phyloP scores from a whole-genome alignment of 2,888 invertebrate genomes.

The Stegana nigrithorax region DNA sequence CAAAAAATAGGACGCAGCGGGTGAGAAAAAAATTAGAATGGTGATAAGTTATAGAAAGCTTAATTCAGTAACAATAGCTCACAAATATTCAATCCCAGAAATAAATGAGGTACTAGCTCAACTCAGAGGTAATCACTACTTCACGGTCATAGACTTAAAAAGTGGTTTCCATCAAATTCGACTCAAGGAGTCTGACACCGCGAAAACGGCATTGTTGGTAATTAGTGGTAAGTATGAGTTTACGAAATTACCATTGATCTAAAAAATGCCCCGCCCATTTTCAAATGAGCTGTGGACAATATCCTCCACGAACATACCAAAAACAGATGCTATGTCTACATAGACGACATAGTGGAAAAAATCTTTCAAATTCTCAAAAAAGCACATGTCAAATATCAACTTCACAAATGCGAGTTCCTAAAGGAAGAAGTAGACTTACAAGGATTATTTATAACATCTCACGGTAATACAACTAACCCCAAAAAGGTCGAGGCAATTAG shows the following conservation, averaged over 20 bases:
- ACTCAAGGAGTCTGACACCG: slow-evolving; percentile 27
- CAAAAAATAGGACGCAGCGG: not conserved
- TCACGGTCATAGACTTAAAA: slow-evolving; percentile 6
- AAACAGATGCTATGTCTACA: slow-evolving; percentile 36
- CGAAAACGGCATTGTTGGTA: slow-evolving; percentile 32
- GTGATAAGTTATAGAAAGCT: slow-evolving; percentile 18
- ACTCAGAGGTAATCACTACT: not conserved
- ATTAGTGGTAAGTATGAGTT: slow-evolving; percentile 28
- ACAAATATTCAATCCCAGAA: slow-evolving; percentile 15
- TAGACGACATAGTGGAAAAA: slow-evolving; percentile 38
- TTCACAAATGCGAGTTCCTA: slow-evolving; percentile 38
- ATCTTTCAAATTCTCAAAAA: slow-evolving; percentile 23
- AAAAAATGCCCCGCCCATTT: slow-evolving; percentile 29
- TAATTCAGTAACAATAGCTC: slow-evolving; percentile 1
- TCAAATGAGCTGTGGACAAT: slow-evolving; percentile 30
- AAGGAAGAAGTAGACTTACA: slow-evolving; percentile 34
- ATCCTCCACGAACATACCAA: slow-evolving; percentile 27
- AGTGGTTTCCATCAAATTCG: slow-evolving; percentile 27
- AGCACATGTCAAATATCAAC: slow-evolving; percentile 38
- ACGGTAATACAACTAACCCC: slow-evolving; percentile 29
- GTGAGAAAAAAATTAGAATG: slow-evolving; percentile 6
- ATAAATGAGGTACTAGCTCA: not conserved
- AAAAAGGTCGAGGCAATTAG: slow-evolving; percentile 33
- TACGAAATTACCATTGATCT: slow-evolving; percentile 27
- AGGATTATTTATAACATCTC: slow-evolving; percentile 27